These are phyloP conservation scores for Lycophotia porphyrea DNA, from an alignment of 2,888 invertebrate genomes.

Conservation along the genomic window DNA sequence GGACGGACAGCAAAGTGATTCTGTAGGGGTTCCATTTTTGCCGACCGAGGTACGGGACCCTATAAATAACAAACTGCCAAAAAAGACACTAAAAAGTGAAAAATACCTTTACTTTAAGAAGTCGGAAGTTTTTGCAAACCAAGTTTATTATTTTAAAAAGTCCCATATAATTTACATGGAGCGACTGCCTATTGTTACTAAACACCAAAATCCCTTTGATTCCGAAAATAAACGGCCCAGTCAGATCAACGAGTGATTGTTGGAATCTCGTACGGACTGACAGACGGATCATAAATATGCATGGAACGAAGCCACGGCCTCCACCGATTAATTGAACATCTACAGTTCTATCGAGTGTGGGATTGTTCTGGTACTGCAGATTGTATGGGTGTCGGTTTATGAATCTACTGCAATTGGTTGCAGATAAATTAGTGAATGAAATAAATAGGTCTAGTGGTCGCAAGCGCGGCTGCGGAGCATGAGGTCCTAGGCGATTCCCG, in stretches of 20 bases:
- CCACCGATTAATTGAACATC: slow-evolving; percentile 64
- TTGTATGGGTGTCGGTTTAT: not conserved
- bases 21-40: too few relatives aligned
- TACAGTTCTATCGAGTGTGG: slow-evolving; percentile 47
- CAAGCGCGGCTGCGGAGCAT: too few relatives aligned
- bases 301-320: slow-evolving; percentile 42
- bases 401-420: not conserved
- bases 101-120: too few relatives aligned
- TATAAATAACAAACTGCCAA: too few relatives aligned
- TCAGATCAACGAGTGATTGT: slow-evolving; percentile 40
- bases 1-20: too few relatives aligned
- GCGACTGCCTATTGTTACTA: not conserved
- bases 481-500: too few relatives aligned
- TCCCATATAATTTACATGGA: not conserved
- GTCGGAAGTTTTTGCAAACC: too few relatives aligned
- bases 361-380: slow-evolving; percentile 16
- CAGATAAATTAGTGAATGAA: not conserved
- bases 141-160: too few relatives aligned
- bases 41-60: too few relatives aligned
- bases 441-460: too few relatives aligned
- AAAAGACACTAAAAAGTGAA: too few relatives aligned
- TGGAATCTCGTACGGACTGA: slow-evolving; percentile 35
- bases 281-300: slow-evolving; percentile 65
- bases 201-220: slow-evolving; percentile 1
- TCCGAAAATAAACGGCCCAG: slow-evolving; percentile 25